A percentile compares a stretch with the other conserved stretches of the same genome.
These are phyloP conservation scores for Leuciscus waleckii DNA, from an alignment of 2,797 vertebrate species.

Conservation along the genomic window DNA sequence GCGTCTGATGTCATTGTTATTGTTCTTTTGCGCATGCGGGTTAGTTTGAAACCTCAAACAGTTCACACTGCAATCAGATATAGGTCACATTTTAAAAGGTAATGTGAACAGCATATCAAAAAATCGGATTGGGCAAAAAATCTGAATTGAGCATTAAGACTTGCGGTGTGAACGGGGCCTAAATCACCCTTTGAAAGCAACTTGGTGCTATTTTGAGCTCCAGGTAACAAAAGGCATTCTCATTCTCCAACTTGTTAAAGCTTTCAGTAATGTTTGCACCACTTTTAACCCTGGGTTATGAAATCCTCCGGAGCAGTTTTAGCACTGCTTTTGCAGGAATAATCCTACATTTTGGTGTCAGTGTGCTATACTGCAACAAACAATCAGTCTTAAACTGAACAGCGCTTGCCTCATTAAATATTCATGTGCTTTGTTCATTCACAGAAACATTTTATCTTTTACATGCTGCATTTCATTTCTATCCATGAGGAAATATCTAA, in stretches of 20 bases:
- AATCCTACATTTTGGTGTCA: not conserved
- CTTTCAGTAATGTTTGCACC: not conserved
- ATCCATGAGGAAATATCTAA: not conserved
- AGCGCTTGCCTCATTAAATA: not conserved
- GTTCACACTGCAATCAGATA: no score
- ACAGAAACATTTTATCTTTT: not conserved
- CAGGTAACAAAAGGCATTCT: not conserved
- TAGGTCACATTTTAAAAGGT: no score
- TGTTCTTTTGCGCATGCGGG: no score
- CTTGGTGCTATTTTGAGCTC: not conserved
- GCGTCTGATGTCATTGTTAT: no score
- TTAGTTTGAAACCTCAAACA: no score
- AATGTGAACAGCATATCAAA: no score
- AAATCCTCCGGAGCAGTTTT: not conserved
- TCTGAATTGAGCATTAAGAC: no score
- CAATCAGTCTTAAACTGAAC: not conserved
- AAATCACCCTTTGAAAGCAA: not conserved
- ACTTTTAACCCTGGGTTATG: not conserved
- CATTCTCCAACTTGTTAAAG: not conserved
- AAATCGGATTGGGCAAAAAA: no score
- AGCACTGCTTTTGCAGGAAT: not conserved
- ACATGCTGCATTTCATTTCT: not conserved
- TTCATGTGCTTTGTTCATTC: not conserved
- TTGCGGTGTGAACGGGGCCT: no score
- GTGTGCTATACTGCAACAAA: not conserved